Evolutionary conservation across 1,140 invertebrate species (phyloP), one percentile per base, ranked within the genome.

Genomic region (Drosophila willistoni): DNA sequence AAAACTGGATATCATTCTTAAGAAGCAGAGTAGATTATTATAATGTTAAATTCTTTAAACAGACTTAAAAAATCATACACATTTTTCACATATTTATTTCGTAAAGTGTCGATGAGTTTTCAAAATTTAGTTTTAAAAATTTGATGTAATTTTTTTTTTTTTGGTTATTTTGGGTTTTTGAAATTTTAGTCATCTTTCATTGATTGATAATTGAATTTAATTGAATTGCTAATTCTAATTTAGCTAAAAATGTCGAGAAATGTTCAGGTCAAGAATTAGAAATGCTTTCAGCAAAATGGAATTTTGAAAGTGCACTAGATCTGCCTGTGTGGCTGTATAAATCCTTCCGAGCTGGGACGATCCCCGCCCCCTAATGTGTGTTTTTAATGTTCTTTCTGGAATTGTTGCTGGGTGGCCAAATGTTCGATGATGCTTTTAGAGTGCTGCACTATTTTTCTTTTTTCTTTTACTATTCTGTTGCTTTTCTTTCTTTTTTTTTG

Each of bases 381-480:
- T 33, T 59, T 39, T 59, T 29, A 59, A 59, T 59, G 19, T 59
- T 59, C 56, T 36, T 19, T 59, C 5, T 39, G 6, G 56, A 7
- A 0, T 19, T 47, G 44, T n/a, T 5, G 5, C n/a, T 44, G 13
- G n/a, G 10, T 9, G 56, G 7, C 39, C 0, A 42, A 42, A 62
- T 62, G 60, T 62, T 62, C 60, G 60, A 42, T 44, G 56, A 57
- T 36, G 56, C 33, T n/a, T 57, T 57, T 57, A 6, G 56, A 57
- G 29, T 57, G 14, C 1, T 14, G 7, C 4, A 17, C 19, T 25
- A 22, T 2, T 39, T 60, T 60, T 60, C 34, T 25, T 42, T 61
- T 42, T 25, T n/a, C 3, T 42, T 42, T n/a, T 44, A 14, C 25
- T 17, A 10, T 12, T 39, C 9, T 39, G 3, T 12, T 39, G 7